Evolutionary conservation across 23 tunicate genomes (phyloP).

Genomic region (Trididemnum miniatum): DNA sequence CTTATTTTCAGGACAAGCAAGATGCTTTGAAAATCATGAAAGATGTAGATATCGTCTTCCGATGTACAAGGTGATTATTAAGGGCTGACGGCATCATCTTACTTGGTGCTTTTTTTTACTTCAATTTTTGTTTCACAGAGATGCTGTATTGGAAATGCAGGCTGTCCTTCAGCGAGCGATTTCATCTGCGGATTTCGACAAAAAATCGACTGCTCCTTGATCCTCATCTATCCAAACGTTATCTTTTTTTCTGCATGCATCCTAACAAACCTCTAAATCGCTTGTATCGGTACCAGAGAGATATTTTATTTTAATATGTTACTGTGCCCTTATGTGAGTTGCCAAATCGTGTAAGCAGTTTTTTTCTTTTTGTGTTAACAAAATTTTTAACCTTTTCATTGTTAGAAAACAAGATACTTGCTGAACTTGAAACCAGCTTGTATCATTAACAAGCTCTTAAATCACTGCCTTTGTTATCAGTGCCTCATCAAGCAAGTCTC

Average conservation of each 20-base stretch:
- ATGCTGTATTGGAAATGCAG: constrained; percentile 35
- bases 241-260: too few relatives aligned
- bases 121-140: constrained; percentile 44
- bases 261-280: too few relatives aligned
- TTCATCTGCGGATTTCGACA: constrained; percentile 2
- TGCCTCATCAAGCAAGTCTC: too few relatives aligned
- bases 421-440: too few relatives aligned
- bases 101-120: too few relatives aligned
- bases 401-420: too few relatives aligned
- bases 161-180: constrained; percentile 31
- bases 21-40: constrained; percentile 3
- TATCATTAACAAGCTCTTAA: too few relatives aligned
- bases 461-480: too few relatives aligned
- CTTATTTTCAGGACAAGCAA: constrained; percentile 12
- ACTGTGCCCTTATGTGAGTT: constrained; percentile 19
- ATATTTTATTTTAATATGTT: neutral
- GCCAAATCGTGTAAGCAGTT: constrained; percentile 33
- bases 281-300: too few relatives aligned
- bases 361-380: neutral
- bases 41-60: constrained; percentile 11
- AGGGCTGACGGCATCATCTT: too few relatives aligned
- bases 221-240: too few relatives aligned
- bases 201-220: neutral
- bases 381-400: neutral
- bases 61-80: constrained; percentile 13